Percentiles rank a stretch among this genome's conserved stretches.
Conservation (phyloP, 2,888 invertebrate genomes). For the Parapristionchus giblindavisi region DNA sequence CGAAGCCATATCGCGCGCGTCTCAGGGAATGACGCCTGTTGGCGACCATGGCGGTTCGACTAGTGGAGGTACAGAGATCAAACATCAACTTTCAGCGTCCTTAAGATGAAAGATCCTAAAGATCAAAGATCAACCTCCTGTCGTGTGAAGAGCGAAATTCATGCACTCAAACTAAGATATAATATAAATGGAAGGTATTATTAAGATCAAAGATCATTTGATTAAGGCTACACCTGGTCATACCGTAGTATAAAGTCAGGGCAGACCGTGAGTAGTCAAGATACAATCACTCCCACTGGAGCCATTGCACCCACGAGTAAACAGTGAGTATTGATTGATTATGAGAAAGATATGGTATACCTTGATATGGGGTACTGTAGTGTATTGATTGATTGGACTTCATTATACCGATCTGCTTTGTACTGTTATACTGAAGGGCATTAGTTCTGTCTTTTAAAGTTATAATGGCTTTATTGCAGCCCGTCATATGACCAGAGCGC, state of each 20-base stretch:
- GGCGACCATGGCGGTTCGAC: background rate
- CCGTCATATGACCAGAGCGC: conserved; percentile 9
- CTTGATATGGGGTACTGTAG: background rate
- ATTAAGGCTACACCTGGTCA: conserved; percentile 14
- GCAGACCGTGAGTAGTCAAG: background rate
- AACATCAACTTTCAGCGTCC: no score
- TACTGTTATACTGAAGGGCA: no score
- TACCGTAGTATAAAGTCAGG: background rate
- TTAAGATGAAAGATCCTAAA: no score
- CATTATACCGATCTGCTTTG: background rate
- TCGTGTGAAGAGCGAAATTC: no score
- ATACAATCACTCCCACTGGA: conserved; percentile 5
- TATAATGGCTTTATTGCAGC: background rate
- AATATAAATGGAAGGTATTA: background rate
- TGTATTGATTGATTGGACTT: background rate
- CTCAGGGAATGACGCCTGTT: conserved; percentile 16
- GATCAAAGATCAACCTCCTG: no score
- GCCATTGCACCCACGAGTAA: background rate
- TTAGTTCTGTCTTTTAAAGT: no score
- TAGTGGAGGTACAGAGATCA: background rate
- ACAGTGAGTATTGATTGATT: background rate
- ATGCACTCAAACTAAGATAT: background rate
- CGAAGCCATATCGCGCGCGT: conserved; percentile 10
- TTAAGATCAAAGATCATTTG: background rate
- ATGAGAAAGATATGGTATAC: conserved; percentile 3